These are phyloP conservation scores for Heliothis peltigera DNA, from an alignment of 2,888 invertebrate genomes.

Conservation along the genomic window DNA sequence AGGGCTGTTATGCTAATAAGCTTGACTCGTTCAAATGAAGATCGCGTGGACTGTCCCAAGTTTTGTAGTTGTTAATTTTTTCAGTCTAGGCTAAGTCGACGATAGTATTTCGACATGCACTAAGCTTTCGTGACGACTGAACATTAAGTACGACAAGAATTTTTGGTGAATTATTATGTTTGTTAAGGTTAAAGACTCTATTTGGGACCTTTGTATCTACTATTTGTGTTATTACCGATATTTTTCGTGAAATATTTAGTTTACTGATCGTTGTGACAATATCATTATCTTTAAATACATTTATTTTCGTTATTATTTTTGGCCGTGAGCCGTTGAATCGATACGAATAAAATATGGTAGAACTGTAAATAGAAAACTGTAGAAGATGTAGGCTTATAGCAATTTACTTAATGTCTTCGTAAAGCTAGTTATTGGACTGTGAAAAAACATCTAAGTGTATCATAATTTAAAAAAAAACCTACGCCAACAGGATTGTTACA, in stretches of 20 bases:
- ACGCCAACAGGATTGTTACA: no score
- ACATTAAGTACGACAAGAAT: conserved; percentile 30
- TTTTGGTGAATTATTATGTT: conserved; percentile 30
- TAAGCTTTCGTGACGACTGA: conserved; percentile 33
- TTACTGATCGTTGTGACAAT: no score
- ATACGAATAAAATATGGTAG: no score
- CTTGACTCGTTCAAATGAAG: conserved; percentile 6
- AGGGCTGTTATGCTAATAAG: conserved; percentile 37
- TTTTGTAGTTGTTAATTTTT: conserved; percentile 28
- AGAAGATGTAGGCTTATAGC: no score
- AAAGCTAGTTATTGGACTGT: no score
- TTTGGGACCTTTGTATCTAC: neutral
- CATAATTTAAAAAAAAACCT: no score
- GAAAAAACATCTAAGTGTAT: no score
- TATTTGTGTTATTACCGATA: neutral
- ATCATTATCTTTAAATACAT: no score
- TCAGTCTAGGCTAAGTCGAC: conserved; percentile 33
- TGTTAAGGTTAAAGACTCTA: conserved; percentile 16
- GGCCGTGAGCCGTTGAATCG: no score
- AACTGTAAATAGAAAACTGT: no score
- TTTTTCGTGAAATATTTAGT: neutral
- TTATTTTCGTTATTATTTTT: no score
- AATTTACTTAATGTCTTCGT: no score
- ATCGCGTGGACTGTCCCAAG: conserved; percentile 42
- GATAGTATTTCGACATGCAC: conserved; percentile 50